Percentiles rank a stretch among this genome's conserved stretches.
These are phyloP conservation scores for Drosophila mayri DNA, from an alignment of 1,140 invertebrate species.

Conservation along the genomic window DNA sequence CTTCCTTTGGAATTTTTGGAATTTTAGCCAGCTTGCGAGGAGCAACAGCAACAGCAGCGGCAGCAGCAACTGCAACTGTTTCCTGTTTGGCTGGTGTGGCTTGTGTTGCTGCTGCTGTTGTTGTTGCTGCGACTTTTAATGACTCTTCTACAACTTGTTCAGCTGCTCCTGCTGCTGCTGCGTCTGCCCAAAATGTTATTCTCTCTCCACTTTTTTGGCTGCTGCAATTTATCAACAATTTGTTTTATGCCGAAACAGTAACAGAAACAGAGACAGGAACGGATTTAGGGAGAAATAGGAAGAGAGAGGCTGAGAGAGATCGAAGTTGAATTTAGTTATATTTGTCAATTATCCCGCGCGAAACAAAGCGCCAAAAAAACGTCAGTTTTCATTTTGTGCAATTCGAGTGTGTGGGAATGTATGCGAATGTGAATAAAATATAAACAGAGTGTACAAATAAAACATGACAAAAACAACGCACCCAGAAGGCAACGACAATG, in stretches of 20 bases:
- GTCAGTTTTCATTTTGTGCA: slow-evolving; percentile 63
- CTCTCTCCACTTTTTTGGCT: not conserved
- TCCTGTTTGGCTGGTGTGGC: slow-evolving; percentile 71
- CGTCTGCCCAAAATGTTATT: slow-evolving; percentile 30
- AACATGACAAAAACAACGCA: slow-evolving; percentile 62
- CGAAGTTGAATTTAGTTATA: slow-evolving; percentile 32
- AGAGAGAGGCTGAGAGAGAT: slow-evolving; percentile 12
- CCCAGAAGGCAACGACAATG: slow-evolving; percentile 36
- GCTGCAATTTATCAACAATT: slow-evolving; percentile 32
- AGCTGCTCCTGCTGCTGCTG: slow-evolving; percentile 63
- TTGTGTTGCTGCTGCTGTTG: slow-evolving; percentile 40
- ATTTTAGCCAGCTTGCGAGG: slow-evolving; percentile 67
- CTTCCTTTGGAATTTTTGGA: slow-evolving; percentile 80
- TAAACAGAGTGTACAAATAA: slow-evolving; percentile 37
- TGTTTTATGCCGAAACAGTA: slow-evolving; percentile 24
- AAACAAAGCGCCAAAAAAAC: slow-evolving; percentile 76
- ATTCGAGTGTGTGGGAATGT: slow-evolving; percentile 25
- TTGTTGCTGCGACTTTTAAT: slow-evolving; percentile 68
- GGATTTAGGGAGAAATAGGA: slow-evolving; percentile 14
- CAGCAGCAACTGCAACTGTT: slow-evolving; percentile 76
- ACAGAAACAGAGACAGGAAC: slow-evolving; percentile 21
- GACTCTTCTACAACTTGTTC: slow-evolving; percentile 80
- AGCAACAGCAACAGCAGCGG: slow-evolving; percentile 28
- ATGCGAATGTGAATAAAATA: slow-evolving; percentile 33
- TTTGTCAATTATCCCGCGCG: slow-evolving; percentile 79